A percentile compares a stretch with the other conserved stretches of the same genome.
Evolutionary conservation across 2,113 vertebrate genomes (phyloP).

Genomic region (Leptobrachium leishanense): DNA sequence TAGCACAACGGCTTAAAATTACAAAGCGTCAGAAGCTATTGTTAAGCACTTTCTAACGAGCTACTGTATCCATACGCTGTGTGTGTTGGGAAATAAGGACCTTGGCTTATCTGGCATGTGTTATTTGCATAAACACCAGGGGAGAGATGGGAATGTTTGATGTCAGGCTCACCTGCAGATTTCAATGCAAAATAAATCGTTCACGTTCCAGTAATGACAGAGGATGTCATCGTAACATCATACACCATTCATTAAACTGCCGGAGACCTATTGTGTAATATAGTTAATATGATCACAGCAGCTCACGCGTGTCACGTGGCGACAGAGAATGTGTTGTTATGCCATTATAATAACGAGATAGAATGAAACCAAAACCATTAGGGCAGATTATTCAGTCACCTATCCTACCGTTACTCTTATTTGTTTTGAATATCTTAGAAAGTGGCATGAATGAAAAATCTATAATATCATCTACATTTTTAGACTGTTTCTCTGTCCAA

Average conservation of each 20-base stretch:
- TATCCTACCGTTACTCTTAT: not conserved
- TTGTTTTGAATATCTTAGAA: not conserved
- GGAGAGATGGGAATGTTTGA: conserved; percentile 5
- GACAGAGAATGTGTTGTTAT: not conserved
- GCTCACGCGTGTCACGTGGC: not conserved
- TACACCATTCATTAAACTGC: not conserved
- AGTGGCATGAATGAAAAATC: not conserved
- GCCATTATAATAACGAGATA: not conserved
- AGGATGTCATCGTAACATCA: not conserved
- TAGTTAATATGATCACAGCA: not conserved
- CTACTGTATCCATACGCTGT: not conserved
- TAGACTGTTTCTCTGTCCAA: not conserved
- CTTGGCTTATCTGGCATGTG: not conserved
- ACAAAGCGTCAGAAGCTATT: not conserved
- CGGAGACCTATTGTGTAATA: not conserved
- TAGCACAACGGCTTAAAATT: not conserved
- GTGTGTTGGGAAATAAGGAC: not conserved
- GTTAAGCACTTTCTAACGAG: conserved; percentile 12
- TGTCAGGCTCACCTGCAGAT: conserved; percentile 3
- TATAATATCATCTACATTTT: not conserved
- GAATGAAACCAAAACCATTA: not conserved
- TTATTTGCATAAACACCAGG: conserved; percentile 6
- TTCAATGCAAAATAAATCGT: not conserved
- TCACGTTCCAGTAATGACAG: not conserved
- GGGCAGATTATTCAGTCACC: not conserved